Evolutionary conservation across 2,888 invertebrate genomes (phyloP).

Genomic region (Phrixothrix hirtus): DNA sequence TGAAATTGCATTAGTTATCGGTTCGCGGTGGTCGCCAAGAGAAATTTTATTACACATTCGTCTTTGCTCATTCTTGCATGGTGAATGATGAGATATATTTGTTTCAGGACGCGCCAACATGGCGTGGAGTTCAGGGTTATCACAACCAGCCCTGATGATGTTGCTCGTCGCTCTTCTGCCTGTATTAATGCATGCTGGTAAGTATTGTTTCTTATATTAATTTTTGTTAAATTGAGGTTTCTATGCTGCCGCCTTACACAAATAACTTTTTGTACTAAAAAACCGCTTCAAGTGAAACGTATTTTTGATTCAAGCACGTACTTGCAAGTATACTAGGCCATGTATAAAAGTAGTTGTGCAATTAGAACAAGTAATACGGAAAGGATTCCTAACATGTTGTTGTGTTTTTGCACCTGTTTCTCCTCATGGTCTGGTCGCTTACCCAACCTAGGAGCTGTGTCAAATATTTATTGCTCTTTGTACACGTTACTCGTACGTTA

Average conservation of each 20-base stretch:
- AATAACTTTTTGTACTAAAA: slow-evolving; percentile 2
- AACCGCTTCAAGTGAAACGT: slow-evolving; percentile 8
- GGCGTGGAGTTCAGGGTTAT: slow-evolving; percentile 60
- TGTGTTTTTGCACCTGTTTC: slow-evolving; percentile 9
- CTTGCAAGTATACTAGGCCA: slow-evolving; percentile 10
- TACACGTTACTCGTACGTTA: no score
- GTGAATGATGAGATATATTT: slow-evolving; percentile 38
- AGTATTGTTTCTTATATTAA: no score
- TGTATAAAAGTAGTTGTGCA: slow-evolving; percentile 13
- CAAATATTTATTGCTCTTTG: no score
- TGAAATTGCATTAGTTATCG: slow-evolving; percentile 32
- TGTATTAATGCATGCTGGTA: slow-evolving; percentile 47
- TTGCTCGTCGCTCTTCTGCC: slow-evolving; percentile 41
- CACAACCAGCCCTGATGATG: slow-evolving; percentile 52
- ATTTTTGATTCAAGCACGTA: slow-evolving; percentile 11
- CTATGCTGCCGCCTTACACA: not conserved
- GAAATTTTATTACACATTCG: slow-evolving; percentile 30
- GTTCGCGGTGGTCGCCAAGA: slow-evolving; percentile 22
- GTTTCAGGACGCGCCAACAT: slow-evolving; percentile 60
- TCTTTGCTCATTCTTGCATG: slow-evolving; percentile 30
- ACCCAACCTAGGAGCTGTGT: no score
- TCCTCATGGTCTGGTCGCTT: slow-evolving; percentile 22
- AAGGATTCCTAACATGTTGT: slow-evolving; percentile 9
- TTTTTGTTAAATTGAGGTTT: no score
- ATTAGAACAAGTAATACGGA: slow-evolving; percentile 15